Conservation (phyloP, 1,140 invertebrate species). For the Caerostris extrusa region DNA sequence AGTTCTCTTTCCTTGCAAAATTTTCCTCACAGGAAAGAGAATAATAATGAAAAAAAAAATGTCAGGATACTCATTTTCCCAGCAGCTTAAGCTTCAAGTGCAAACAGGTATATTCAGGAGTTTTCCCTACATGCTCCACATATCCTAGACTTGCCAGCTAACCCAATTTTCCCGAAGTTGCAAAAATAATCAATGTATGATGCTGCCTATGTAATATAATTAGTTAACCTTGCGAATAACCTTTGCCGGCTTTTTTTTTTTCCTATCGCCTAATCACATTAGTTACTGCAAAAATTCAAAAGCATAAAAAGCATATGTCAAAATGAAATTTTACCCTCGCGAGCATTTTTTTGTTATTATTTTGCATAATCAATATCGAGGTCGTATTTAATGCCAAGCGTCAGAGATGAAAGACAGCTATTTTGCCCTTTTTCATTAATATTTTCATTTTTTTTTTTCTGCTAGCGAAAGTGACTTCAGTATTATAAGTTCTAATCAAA, state of each 20-base stretch:
- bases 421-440: neutral
- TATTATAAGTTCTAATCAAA: conserved; percentile 22
- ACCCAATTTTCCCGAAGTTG: conserved; percentile 23
- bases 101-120: conserved; percentile 16
- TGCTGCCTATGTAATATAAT: conserved; percentile 2
- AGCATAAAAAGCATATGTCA: conserved; percentile 12
- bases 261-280: neutral
- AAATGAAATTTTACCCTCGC: conserved; percentile 3
- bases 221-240: conserved; percentile 39
- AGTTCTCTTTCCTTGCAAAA: neutral
- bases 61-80: neutral
- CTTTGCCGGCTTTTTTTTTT: neutral
- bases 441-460: neutral
- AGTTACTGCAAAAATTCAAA: neutral
- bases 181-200: conserved; percentile 41
- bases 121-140: neutral
- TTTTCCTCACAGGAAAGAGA: neutral
- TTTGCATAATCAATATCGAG: conserved; percentile 39
- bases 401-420: neutral
- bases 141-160: neutral
- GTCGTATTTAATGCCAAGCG: conserved; percentile 40
- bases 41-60: neutral
- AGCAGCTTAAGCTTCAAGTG: neutral
- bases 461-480: neutral
- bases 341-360: conserved; percentile 18